Evolutionary conservation across 92 coral and sea anemone genomes (phyloP).

Genomic region (Epizoanthus fatuus): DNA sequence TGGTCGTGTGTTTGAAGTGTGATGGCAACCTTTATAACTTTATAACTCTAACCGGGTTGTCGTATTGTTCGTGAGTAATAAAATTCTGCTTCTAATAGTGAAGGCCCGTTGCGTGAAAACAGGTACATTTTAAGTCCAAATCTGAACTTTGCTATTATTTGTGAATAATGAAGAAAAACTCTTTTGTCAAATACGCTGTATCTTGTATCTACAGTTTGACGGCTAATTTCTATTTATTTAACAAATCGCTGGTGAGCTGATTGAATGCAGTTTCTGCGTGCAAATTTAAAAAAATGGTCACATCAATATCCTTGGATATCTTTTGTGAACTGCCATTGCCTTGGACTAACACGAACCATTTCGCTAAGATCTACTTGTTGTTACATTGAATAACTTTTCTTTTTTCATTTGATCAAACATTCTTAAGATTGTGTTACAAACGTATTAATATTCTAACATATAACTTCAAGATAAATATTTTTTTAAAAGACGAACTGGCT

Average conservation of each 20-base stretch:
- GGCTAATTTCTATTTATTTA: background rate
- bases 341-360: background rate
- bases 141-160: background rate
- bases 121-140: slow-evolving; percentile 22
- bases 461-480: too few relatives aligned
- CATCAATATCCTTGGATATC: background rate
- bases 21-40: slow-evolving; percentile 3
- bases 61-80: background rate
- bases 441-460: too few relatives aligned
- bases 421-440: too few relatives aligned
- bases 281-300: background rate
- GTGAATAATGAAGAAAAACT: slow-evolving; percentile 17
- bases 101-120: slow-evolving; percentile 15
- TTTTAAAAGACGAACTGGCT: too few relatives aligned
- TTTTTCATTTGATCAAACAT: background rate
- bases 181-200: slow-evolving; percentile 10
- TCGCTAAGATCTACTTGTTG: background rate
- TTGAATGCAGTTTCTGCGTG: slow-evolving; percentile 12
- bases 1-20: slow-evolving; percentile 12
- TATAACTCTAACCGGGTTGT: slow-evolving; percentile 6
- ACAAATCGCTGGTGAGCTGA: slow-evolving; percentile 6
- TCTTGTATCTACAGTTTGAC: background rate
- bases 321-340: slow-evolving; percentile 2
- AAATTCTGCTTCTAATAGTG: background rate
- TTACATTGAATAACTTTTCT: background rate